Evolutionary conservation across 2,888 invertebrate species (phyloP), one percentile per base, ranked within the genome.

Genomic region (Diarsia mendica): DNA sequence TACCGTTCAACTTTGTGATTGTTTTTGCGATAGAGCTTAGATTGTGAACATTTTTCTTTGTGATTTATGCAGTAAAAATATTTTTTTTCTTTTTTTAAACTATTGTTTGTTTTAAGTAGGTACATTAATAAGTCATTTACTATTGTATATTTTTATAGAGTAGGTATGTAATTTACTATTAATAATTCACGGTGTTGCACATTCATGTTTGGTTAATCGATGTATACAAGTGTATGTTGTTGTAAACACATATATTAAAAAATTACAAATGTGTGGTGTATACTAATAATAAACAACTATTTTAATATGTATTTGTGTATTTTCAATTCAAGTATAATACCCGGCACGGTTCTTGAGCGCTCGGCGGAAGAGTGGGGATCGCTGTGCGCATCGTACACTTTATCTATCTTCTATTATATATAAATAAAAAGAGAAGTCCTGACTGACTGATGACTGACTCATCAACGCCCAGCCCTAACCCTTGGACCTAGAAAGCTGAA

Each of bases 141-240:
- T 72, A 73, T 77, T 74, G 60, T 85, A 67, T 72, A 69, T 76
- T 87, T 85, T 78, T 75, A 65, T 68, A 68, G 39, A 39, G 39
- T 39, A 75, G 51, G 73, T 49, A 44, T 58, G 61, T 66, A 63
- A 18, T 67, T 73, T 68, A 72, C 39, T 73, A 63, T n/a, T 71
- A 39, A 60, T 46, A 49, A 61, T 72, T 69, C 20, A 46, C 39
- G 20, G 60, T 70, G 61, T 64, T 77, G 46, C 49, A 67, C 23
- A 15, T 69, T 69, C 64, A 55, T 55, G 53, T 65, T 61, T 77
- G 63, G 63, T 64, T 80, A 70, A 79, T 77, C 53, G 18, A 77
- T 49, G 64, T 67, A 75, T 78, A 67, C 80, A 72, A 65, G 66
- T 68, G 68, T 74, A 61, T 75, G 63, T 75, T 75, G 61, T 81